These are phyloP conservation scores for Diploscapter pachys DNA, from an alignment of 1,140 invertebrate genomes.

Conservation along the genomic window DNA sequence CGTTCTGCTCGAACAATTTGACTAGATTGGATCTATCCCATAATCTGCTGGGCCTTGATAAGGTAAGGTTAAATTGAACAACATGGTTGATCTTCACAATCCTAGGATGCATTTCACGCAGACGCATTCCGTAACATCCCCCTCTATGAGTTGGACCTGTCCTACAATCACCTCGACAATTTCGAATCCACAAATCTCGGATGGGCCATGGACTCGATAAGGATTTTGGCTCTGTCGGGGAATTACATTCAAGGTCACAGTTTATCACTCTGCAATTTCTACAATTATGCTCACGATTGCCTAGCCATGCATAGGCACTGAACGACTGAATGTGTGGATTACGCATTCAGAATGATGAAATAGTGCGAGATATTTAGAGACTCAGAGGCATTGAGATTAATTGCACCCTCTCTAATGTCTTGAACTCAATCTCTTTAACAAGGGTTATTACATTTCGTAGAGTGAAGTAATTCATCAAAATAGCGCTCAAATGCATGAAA, in stretches of 20 bases:
- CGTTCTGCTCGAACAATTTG: constrained; percentile 29
- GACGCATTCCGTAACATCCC: constrained; percentile 49
- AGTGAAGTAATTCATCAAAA: neutral
- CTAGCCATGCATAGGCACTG: neutral
- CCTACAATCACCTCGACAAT: constrained; percentile 47
- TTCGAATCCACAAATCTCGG: constrained; percentile 46
- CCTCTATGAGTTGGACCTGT: constrained; percentile 46
- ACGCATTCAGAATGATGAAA: no score
- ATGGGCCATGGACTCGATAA: constrained; percentile 41
- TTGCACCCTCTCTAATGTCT: no score
- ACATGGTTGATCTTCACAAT: no score
- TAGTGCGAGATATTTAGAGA: no score
- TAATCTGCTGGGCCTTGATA: constrained; percentile 41
- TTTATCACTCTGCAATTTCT: no score
- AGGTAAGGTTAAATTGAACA: neutral
- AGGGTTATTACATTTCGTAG: neutral
- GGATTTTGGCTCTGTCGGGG: constrained; percentile 46
- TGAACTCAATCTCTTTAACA: no score
- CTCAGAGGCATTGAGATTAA: no score
- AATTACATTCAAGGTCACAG: constrained; percentile 32
- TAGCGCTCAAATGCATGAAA: neutral
- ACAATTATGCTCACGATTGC: no score
- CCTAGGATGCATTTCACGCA: constrained; percentile 26
- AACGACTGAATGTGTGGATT: neutral
- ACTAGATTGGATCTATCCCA: constrained; percentile 25